A percentile compares a stretch with the other conserved stretches of the same genome.
phyloP scores from a whole-genome alignment of 2,113 vertebrate species.

The Platichthys flesus region DNA sequence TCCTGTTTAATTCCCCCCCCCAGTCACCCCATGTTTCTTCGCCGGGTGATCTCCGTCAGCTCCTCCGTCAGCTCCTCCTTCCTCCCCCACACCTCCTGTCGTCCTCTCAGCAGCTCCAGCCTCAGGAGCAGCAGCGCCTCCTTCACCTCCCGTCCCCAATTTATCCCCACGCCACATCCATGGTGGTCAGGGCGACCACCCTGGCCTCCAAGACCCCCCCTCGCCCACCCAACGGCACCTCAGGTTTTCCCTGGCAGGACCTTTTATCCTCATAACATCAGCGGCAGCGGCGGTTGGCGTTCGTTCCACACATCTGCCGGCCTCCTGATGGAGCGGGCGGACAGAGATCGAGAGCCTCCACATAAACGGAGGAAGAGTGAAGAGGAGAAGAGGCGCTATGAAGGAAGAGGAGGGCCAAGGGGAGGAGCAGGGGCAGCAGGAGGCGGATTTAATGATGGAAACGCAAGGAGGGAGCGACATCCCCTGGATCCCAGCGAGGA shows the following conservation, averaged over 20 bases:
- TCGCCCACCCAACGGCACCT: slow-evolving; percentile 11
- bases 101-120: background rate
- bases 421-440: background rate
- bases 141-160: background rate
- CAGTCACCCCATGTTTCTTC: slow-evolving; percentile 88
- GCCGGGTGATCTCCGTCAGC: slow-evolving; percentile 73
- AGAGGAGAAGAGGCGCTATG: slow-evolving; percentile 62
- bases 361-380: slow-evolving; percentile 84
- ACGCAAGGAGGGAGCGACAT: slow-evolving; percentile 14
- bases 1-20: background rate
- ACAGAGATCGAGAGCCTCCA: slow-evolving; percentile 81
- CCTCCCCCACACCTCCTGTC: slow-evolving; percentile 1
- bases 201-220: slow-evolving; percentile 65
- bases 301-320: slow-evolving; percentile 76
- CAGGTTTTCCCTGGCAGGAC: background rate
- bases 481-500: background rate
- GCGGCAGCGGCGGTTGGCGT: background rate
- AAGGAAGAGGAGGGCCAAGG: slow-evolving; percentile 36
- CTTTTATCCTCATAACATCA: background rate
- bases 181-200: slow-evolving; percentile 74
- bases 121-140: background rate
- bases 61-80: slow-evolving; percentile 75
- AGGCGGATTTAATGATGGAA: background rate
- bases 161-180: slow-evolving; percentile 38
- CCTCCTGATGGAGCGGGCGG: slow-evolving; percentile 86